A percentile compares a stretch with the other conserved stretches of the same genome.
Conservation (phyloP, 37 sponge, comb jelly and placozoan species). For the Diacarnus erythraeanus region DNA sequence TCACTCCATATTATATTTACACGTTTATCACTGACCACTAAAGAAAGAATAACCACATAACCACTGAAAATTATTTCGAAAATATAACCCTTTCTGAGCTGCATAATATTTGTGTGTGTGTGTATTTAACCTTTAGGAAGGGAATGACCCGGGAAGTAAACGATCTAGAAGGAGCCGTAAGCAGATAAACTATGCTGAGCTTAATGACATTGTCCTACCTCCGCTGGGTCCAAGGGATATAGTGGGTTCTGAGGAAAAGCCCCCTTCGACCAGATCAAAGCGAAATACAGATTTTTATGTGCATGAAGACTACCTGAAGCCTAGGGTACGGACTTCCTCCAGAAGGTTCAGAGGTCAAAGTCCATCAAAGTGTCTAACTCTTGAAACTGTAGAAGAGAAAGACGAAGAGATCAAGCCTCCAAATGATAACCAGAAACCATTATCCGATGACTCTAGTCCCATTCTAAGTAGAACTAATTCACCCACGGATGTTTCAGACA, state of each 20-base stretch:
- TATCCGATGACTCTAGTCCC: no score
- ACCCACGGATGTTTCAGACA: not conserved
- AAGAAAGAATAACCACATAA: no score
- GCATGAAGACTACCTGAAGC: constrained; percentile 21
- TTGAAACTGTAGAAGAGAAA: not conserved
- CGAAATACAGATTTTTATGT: not conserved
- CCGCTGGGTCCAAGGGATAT: constrained; percentile 37
- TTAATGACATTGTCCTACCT: constrained; percentile 59
- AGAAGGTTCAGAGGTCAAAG: constrained; percentile 4
- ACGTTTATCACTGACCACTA: no score
- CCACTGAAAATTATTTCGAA: no score
- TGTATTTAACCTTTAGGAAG: no score
- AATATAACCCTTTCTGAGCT: no score
- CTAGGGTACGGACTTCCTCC: constrained; percentile 2
- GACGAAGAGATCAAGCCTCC: not conserved
- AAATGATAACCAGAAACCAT: no score
- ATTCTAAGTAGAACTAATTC: not conserved
- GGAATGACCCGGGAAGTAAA: no score
- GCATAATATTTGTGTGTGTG: no score
- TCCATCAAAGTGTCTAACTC: no score
- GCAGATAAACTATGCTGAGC: constrained; percentile 61
- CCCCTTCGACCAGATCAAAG: not conserved
- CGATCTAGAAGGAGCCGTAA: constrained; percentile 36
- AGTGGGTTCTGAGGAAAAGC: not conserved
- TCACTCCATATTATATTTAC: no score